Evolutionary conservation across 2,113 vertebrate species (phyloP), one percentile per base, ranked within the genome.

Genomic region (Scophthalmus maximus): DNA sequence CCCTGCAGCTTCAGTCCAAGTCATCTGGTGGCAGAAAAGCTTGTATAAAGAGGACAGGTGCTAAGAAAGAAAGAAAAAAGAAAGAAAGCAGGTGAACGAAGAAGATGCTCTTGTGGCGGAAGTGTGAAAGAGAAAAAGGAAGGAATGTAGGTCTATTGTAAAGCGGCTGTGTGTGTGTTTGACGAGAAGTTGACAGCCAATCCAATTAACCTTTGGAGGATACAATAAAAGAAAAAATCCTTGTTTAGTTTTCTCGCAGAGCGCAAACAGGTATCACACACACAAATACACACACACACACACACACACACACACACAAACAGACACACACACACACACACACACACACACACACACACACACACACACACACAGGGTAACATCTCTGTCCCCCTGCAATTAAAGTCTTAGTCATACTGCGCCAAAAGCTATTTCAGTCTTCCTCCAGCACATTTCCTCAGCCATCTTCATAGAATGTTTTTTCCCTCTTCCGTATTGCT

Each of bases 331-430:
- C 34, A 44, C 3, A 44, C 15, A 38, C 36, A 27, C 25, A 59
- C n/a, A 61, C 57, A 68, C 46, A 64, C 64, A 72, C 42, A 61
- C 57, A 68, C 62, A 68, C 68, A 70, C 59, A 63, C 58, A 65
- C 55, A 73, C 69, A 61, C 58, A 76, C 66, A 77, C n/a, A 80
- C 60, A 68, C 52, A 82, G 70, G 78, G 64, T 68, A 74, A 83
- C 79, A 83, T 84, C 61, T 63, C 75, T 72, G 82, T 83, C 73
- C 71, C 78, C 80, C 76, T 86, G 76, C 84, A 88, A 85, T 89
- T 82, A 88, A 74, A 85, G 70, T 81, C 73, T 86, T 85, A 88
- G 82, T 89, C 87, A 88, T 72, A 49, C 74, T 84, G 79, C 74
- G 20, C 87, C 85, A 85, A 74, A 72, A 65, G 82, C 87, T 89